Conservation (phyloP, 2,113 vertebrate genomes). For the Nipponia nippon region DNA sequence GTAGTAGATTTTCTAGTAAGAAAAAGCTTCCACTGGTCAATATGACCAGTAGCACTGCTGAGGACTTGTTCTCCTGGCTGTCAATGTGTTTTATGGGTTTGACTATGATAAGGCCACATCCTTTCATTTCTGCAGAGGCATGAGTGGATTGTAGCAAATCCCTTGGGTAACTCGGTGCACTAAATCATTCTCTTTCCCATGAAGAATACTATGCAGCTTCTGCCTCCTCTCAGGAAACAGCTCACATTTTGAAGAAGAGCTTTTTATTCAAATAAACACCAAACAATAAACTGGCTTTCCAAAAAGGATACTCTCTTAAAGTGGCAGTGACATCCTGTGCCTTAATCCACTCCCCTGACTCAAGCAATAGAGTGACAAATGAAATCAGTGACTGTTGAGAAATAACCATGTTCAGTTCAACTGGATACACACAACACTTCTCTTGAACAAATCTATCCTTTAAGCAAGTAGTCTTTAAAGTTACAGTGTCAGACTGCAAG, state of each 20-base stretch:
- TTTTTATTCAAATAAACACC: slow-evolving; percentile 65
- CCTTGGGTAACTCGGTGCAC: not conserved
- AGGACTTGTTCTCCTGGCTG: not conserved
- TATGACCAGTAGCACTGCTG: not conserved
- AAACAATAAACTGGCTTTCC: slow-evolving; percentile 55
- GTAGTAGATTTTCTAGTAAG: not conserved
- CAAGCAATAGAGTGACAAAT: slow-evolving; percentile 72
- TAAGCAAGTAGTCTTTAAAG: not conserved
- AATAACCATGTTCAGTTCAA: slow-evolving; percentile 45
- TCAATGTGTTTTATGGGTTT: not conserved
- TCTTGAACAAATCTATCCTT: not conserved
- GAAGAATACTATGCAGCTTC: not conserved
- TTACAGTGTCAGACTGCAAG: not conserved
- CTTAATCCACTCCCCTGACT: slow-evolving; percentile 76
- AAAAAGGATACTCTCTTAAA: slow-evolving; percentile 69
- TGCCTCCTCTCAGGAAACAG: not conserved
- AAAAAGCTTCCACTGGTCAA: not conserved
- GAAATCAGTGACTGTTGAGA: slow-evolving; percentile 64
- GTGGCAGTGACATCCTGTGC: slow-evolving; percentile 56
- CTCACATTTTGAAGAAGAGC: slow-evolving; percentile 38
- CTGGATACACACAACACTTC: not conserved
- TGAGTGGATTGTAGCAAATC: not conserved
- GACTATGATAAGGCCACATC: not conserved
- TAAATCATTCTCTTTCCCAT: not conserved
- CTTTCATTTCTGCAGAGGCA: not conserved